Conservation (phyloP, 2,113 vertebrate genomes). For the Scartelaos histophorus region DNA sequence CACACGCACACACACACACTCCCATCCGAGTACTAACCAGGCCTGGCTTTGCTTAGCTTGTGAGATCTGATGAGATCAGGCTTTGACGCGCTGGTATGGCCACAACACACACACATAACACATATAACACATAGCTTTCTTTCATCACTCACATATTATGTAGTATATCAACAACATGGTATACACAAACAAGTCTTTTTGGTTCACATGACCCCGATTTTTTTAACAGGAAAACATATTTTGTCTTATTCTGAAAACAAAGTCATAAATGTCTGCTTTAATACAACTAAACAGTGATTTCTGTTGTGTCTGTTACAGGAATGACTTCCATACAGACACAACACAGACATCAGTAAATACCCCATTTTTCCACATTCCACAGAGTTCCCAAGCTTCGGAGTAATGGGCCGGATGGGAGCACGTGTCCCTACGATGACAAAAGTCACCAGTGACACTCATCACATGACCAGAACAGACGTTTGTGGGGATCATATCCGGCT, state of each 20-base stretch:
- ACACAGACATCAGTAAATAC: constrained; percentile 31
- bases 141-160: not conserved
- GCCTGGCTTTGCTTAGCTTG: too few species aligned
- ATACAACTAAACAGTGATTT: not conserved
- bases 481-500: constrained; percentile 26
- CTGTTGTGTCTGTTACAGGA: constrained; percentile 20
- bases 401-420: constrained; percentile 46
- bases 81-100: too few species aligned
- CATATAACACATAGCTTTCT: not conserved
- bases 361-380: constrained; percentile 42
- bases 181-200: constrained; percentile 6
- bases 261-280: constrained; percentile 7
- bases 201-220: constrained; percentile 16
- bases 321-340: not conserved
- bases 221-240: not conserved
- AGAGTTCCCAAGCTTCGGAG: not conserved
- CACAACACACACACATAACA: too few species aligned
- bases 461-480: constrained; percentile 11
- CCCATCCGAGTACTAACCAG: too few species aligned
- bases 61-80: too few species aligned
- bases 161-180: not conserved
- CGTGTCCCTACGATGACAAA: not conserved
- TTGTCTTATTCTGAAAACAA: constrained; percentile 7
- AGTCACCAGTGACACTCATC: constrained; percentile 29
- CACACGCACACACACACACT: too few species aligned